phyloP scores from a whole-genome alignment of 30 jellyfish, hydroid and myxozoan genomes.

The Sanderia malayensis region DNA sequence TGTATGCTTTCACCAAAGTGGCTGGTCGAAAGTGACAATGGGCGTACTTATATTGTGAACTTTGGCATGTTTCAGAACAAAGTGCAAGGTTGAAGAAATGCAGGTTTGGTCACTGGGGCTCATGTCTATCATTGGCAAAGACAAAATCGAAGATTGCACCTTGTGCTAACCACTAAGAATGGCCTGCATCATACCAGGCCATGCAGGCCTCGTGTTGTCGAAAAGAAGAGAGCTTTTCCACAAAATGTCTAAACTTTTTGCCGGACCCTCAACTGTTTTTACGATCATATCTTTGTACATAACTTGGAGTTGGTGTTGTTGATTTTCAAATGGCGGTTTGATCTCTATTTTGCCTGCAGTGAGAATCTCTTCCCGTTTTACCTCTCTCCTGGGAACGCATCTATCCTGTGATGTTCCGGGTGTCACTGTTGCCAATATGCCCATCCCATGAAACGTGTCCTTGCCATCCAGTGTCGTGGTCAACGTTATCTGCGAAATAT shows the following conservation, averaged over 20 bases:
- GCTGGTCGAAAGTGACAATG: slow-evolving; percentile 51
- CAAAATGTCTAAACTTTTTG: background rate
- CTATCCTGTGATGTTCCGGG: no score
- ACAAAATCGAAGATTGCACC: background rate
- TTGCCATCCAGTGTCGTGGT: slow-evolving; percentile 25
- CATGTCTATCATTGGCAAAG: slow-evolving; percentile 1
- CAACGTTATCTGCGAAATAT: slow-evolving; percentile 21
- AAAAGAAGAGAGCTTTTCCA: slow-evolving; percentile 1
- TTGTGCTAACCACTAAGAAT: background rate
- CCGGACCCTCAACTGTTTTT: background rate
- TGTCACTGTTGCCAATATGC: slow-evolving; percentile 18
- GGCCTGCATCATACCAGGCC: slow-evolving; percentile 6
- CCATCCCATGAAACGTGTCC: slow-evolving; percentile 28
- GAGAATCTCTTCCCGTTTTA: slow-evolving; percentile 11
- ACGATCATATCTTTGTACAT: background rate
- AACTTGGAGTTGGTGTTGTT: slow-evolving; percentile 12
- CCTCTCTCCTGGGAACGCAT: no score
- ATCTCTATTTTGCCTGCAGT: slow-evolving; percentile 5
- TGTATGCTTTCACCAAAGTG: slow-evolving; percentile 64
- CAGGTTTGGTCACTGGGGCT: slow-evolving; percentile 1
- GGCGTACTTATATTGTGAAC: slow-evolving; percentile 18
- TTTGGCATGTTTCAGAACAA: background rate
- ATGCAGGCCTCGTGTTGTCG: slow-evolving; percentile 5
- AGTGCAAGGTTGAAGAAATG: slow-evolving; percentile 2
- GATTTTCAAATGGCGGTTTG: background rate